Evolutionary conservation across 2,113 vertebrate species (phyloP), one percentile per base, ranked within the genome.

Genomic region (Geococcyx californianus): DNA sequence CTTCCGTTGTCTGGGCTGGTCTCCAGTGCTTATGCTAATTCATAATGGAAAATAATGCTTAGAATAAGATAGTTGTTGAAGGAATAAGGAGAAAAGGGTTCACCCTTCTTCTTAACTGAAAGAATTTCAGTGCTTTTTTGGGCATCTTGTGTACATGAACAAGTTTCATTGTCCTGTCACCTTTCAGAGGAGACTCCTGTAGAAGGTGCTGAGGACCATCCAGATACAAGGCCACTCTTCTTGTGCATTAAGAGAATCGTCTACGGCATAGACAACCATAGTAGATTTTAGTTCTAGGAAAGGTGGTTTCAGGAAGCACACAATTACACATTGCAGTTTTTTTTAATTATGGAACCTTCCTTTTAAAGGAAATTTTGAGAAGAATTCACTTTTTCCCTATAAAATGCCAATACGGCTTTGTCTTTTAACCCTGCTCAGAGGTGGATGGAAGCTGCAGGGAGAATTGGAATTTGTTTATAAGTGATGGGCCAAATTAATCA

Each of bases 11-110:
- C 75, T 91, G 90, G 84, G 87, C 84, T 66, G 54, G 51, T 93
- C 63, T 94, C 87, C 87, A 84, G 72, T 69, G 74, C 75, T 85
- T 87, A 31, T 74, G 91, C 55, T 77, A 87, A 77, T 88, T 94
- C 59, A 52, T 90, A 90, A 75, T 64, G 82, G 72, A 88, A 91
- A 90, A 86, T 94, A 95, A 58, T 2, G 4, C 82, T 85, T 79
- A 70, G 59, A 93, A 86, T 94, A 47, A 90, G 47, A 36, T 74
- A 40, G 47, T 23, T 88, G 74, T 77, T 88, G 59, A 69, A 85
- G 49, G 52, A 82, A 62, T 89, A 68, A 83, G 79, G 68, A 87
- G 15, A 34, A 77, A 82, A 88, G 56, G 33, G 20, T 70, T 93
- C 29, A 67, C 59, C 4, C 51, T 80, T 34, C n/a, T n/a, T n/a